Conservation (phyloP, 2,797 vertebrate genomes). For the Sciurus carolinensis region DNA sequence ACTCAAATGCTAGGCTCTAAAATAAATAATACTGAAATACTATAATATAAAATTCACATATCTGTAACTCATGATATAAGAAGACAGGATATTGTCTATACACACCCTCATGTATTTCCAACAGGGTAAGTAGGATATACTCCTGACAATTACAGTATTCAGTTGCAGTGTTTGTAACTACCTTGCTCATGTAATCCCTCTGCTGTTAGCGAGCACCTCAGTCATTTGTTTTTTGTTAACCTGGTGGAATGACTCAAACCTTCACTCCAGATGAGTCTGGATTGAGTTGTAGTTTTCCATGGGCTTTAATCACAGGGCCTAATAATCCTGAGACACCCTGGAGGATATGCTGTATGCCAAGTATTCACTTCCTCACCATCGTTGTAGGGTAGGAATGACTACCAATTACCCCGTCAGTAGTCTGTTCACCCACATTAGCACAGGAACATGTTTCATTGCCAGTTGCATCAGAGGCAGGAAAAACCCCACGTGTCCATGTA, state of each 20-base stretch:
- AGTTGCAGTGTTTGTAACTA: background rate
- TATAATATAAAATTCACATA: background rate
- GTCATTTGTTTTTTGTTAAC: background rate
- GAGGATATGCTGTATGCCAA: background rate
- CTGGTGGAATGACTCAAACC: background rate
- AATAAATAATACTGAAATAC: background rate
- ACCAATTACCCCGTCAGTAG: background rate
- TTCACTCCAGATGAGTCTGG: conserved; percentile 8
- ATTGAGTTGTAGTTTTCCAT: conserved; percentile 9
- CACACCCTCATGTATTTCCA: background rate
- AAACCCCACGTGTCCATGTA: background rate
- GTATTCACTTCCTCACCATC: background rate
- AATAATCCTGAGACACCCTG: background rate
- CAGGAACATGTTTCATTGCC: background rate
- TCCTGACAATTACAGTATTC: background rate
- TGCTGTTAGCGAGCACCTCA: background rate
- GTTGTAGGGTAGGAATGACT: background rate
- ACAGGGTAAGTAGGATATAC: background rate
- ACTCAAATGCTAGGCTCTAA: conserved; percentile 2
- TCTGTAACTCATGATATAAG: background rate
- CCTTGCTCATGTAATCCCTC: background rate
- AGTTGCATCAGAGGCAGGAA: background rate
- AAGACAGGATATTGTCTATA: background rate
- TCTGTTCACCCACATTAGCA: background rate
- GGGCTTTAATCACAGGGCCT: conserved; percentile 1